Evolutionary conservation across 2,888 invertebrate species (phyloP), one percentile per base, ranked within the genome.

Genomic region (Sisyra terminalis): DNA sequence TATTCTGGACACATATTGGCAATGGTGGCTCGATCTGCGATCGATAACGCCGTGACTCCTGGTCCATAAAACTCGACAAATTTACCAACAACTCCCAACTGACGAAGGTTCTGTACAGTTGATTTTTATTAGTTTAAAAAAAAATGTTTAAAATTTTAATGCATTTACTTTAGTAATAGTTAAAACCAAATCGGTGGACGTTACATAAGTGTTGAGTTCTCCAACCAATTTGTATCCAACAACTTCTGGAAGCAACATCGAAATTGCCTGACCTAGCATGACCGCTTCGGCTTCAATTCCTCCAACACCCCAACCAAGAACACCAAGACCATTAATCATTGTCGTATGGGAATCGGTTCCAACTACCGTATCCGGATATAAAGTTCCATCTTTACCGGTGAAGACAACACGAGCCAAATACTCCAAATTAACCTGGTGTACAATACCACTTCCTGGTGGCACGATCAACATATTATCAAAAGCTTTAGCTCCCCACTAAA

Each of bases 1-100:
- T 96, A 97, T 62, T 92, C 90, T 0, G 97, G 97, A 56, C 93
- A 94, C 97, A 98, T 97, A 67, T 98, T 98, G 50, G 93, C 87
- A 43, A 98, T 90, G 0, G 97, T 98, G 1, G 97, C 94, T 36
- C 97, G 69, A 66, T 98, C 97, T 0, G 97, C 96, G 46, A 98
- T 90, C 43, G 90, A 90, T 3, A 98, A 65, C 44, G 84, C 81
- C 0, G 76, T 63, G 3, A 96, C 90, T 2, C 97, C 97, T 0
- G 90, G 82, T 0, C 97, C 97, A 63, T 85, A 98, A 67, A 98
- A 98, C 66, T 98, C 97, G 4, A 98, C 97, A 66, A 98, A 97
- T 57, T 97, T 96, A 3, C 94, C 94, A 42, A 97, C 97, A 6
- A 97, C 97, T 31, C 97, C 97, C 39, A 94, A 60, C 52, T 89